These are phyloP conservation scores for Pyxicephalus adspersus DNA, from an alignment of 2,113 vertebrate genomes.

Conservation along the genomic window DNA sequence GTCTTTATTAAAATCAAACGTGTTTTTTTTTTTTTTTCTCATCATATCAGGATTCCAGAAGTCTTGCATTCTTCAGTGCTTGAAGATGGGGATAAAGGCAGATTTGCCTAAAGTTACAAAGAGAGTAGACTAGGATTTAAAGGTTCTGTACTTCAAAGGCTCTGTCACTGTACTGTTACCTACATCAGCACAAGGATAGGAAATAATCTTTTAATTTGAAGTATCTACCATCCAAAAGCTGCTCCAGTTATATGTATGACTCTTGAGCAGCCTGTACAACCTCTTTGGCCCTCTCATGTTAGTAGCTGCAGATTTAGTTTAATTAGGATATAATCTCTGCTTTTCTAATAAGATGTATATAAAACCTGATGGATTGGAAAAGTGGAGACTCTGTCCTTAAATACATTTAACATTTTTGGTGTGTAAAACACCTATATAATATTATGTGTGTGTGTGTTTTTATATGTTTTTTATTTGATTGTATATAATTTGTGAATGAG, in stretches of 20 bases:
- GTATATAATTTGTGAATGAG: no score
- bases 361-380: no score
- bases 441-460: no score
- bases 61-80: slow-evolving; percentile 4
- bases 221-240: slow-evolving; percentile 12
- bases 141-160: slow-evolving; percentile 30
- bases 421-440: no score
- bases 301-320: background rate
- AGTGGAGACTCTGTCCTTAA: no score
- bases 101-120: slow-evolving; percentile 40
- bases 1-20: slow-evolving; percentile 2
- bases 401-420: no score
- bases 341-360: no score
- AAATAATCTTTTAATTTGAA: slow-evolving; percentile 36
- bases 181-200: slow-evolving; percentile 7
- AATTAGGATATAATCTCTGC: background rate
- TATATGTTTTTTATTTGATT: no score
- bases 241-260: slow-evolving; percentile 5
- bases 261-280: background rate
- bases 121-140: slow-evolving; percentile 22
- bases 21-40: background rate
- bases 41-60: slow-evolving; percentile 6
- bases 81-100: background rate
- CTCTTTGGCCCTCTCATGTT: slow-evolving; percentile 2
- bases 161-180: background rate